Evolutionary conservation across 2,113 vertebrate genomes (phyloP), one percentile per base, ranked within the genome.

Genomic region (Tragelaphus buxtoni): DNA sequence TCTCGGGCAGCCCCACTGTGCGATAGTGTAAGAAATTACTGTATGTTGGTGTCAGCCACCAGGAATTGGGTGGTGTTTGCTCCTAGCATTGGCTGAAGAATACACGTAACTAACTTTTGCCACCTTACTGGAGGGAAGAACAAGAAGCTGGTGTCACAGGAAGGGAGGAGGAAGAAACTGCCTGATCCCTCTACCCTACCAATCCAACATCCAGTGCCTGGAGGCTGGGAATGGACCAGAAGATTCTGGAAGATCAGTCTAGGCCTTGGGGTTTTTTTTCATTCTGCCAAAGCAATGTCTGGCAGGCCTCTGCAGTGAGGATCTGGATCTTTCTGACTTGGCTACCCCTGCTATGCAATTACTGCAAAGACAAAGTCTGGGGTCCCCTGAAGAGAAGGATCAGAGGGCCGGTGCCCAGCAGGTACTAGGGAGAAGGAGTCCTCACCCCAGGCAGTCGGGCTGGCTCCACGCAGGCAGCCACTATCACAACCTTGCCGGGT

Each of bases 321-420:
- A 42, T 53, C 72, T 22, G 72, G 56, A 63, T 83, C 69, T 39
- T 39, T 61, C 91, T 18, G 5, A 86, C 61, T 56, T 17, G 26
- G 39, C 32, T 55, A 26, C 13, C 39, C 49, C 18, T 18, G 53
- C 49, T 58, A 2, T 4, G 72, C 51, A 28, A 12, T 76, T 24
- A 82, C 30, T 30, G 4, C 82, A 82, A 72, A 94, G 51, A 77
- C 42, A 3, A 80, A 76, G 45, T 30, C 53, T 56, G 17, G 30
- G 83, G n/a, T 69, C 58, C 51, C 72, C 63, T 49, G 35, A 49
- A 84, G 84, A 93, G 60, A 53, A 96, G 49, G 58, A 79, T 65
- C 81, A 80, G 83, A 91, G 80, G 79, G 79, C 51, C 0, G 0
- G 18, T 1, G 0, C 18, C 0, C 35, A 79, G 79, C 24, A 81